phyloP scores from a whole-genome alignment of 92 coral and sea anemone species.

The Parazoanthus atlanticus region DNA sequence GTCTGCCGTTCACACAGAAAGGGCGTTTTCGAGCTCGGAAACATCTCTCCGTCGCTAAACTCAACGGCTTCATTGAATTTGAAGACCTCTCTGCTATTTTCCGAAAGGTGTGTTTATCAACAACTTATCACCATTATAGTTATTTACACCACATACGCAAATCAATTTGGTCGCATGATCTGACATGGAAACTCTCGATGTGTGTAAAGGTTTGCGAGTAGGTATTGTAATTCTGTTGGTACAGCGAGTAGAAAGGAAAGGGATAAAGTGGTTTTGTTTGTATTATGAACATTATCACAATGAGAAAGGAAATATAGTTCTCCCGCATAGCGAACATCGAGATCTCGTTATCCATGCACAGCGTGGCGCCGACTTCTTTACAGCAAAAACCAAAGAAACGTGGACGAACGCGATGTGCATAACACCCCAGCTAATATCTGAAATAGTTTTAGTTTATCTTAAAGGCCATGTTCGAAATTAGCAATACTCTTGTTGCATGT shows the following conservation, averaged over 20 bases:
- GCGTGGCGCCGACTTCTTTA: background rate
- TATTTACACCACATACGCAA: background rate
- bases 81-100: background rate
- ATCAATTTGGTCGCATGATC: background rate
- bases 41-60: slow-evolving; percentile 9
- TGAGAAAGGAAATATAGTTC: background rate
- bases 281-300: background rate
- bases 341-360: background rate
- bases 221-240: background rate
- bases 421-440: background rate
- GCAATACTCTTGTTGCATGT: background rate
- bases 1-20: background rate
- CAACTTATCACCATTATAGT: slow-evolving; percentile 14
- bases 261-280: background rate
- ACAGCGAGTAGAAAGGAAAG: background rate
- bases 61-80: background rate
- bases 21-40: background rate
- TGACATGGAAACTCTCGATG: background rate
- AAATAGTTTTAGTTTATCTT: background rate
- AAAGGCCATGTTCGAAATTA: background rate
- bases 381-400: background rate
- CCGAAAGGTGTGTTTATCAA: slow-evolving; percentile 38
- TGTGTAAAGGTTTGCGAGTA: background rate
- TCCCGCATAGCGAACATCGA: background rate
- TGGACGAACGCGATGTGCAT: background rate